Evolutionary conservation across 1,140 invertebrate genomes (phyloP).

Genomic region (Dinoponera quadriceps): DNA sequence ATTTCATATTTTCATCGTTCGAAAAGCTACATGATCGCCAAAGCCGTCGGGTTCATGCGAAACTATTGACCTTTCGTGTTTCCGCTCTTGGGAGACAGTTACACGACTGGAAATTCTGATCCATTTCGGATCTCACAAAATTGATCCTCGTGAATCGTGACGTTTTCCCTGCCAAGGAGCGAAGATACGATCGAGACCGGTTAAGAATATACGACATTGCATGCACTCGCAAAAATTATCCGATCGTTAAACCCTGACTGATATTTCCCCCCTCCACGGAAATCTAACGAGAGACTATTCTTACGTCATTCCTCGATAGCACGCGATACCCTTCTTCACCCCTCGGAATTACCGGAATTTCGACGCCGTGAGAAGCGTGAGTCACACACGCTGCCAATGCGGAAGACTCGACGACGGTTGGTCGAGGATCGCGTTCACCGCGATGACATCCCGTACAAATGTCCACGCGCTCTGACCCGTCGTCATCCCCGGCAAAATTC

Average conservation of each 20-base stretch:
- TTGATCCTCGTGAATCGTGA: neutral
- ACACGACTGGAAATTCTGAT: too few species aligned
- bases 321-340: neutral
- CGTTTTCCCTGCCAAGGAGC: neutral
- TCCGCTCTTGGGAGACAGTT: too few species aligned
- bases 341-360: neutral
- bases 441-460: neutral
- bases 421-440: neutral
- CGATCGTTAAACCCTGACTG: slow-evolving; percentile 35
- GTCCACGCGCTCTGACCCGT: slow-evolving; percentile 27
- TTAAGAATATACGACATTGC: slow-evolving; percentile 35
- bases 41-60: too few species aligned
- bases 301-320: neutral
- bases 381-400: neutral
- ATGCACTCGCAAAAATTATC: slow-evolving; percentile 24
- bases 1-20: too few species aligned
- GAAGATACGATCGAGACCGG: neutral
- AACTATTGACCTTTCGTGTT: too few species aligned
- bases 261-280: slow-evolving; percentile 1
- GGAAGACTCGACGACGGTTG: neutral
- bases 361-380: too few species aligned
- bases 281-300: slow-evolving; percentile 14
- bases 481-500: slow-evolving; percentile 36
- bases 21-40: too few species aligned
- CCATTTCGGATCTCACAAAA: neutral